Conservation (phyloP, 2,888 invertebrate genomes). For the Alsophila aescularia region DNA sequence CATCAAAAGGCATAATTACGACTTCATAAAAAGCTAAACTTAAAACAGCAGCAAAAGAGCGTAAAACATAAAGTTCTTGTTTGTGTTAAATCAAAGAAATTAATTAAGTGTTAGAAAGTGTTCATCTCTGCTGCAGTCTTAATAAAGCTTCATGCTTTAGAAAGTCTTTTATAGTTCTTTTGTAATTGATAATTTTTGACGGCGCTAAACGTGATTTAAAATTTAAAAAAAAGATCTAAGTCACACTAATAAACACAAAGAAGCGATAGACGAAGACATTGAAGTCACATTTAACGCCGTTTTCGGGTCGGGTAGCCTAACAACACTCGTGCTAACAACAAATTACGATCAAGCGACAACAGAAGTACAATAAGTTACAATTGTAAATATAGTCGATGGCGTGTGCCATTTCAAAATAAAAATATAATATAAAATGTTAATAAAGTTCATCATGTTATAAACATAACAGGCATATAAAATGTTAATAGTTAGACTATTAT, state of each 20-base stretch:
- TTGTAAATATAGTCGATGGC: slow-evolving; percentile 84
- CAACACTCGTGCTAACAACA: slow-evolving; percentile 80
- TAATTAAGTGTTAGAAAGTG: slow-evolving; percentile 23
- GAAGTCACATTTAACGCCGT: slow-evolving; percentile 67
- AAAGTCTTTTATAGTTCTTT: slow-evolving; percentile 39
- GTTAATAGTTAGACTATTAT: slow-evolving; percentile 85
- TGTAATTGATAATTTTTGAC: slow-evolving; percentile 41
- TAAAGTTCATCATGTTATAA: slow-evolving; percentile 83
- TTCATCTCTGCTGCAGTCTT: slow-evolving; percentile 45
- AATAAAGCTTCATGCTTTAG: slow-evolving; percentile 44
- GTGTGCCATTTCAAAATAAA: slow-evolving; percentile 77
- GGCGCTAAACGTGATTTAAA: slow-evolving; percentile 60
- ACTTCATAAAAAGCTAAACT: slow-evolving; percentile 24
- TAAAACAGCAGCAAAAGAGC: slow-evolving; percentile 36
- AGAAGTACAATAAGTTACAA: slow-evolving; percentile 74
- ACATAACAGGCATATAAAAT: slow-evolving; percentile 84
- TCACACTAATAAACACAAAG: slow-evolving; percentile 37
- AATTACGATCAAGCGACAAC: slow-evolving; percentile 79
- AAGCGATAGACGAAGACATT: slow-evolving; percentile 19
- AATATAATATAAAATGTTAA: slow-evolving; percentile 71
- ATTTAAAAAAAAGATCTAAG: slow-evolving; percentile 37
- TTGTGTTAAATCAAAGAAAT: slow-evolving; percentile 25
- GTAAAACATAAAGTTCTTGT: slow-evolving; percentile 21
- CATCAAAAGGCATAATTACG: slow-evolving; percentile 3
- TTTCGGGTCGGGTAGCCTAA: slow-evolving; percentile 67